phyloP scores from a whole-genome alignment of 2,113 vertebrate genomes.

The Progne subis region DNA sequence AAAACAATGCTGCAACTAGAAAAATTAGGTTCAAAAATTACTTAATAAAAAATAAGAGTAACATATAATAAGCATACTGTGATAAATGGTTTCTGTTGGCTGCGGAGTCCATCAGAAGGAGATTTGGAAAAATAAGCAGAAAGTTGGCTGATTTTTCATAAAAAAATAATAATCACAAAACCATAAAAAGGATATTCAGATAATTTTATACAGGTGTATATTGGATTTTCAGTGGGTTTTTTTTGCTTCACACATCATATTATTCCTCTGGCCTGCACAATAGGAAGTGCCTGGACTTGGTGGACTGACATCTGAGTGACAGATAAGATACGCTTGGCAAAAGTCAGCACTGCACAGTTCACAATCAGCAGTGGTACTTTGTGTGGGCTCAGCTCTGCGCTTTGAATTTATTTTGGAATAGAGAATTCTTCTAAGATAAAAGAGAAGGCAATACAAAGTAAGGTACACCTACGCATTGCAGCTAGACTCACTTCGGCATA shows the following conservation, averaged over 20 bases:
- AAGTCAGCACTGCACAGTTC: background rate
- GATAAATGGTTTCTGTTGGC: background rate
- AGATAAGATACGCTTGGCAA: slow-evolving; percentile 40
- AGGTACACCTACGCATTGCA: background rate
- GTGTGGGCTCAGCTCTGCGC: background rate
- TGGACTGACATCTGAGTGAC: slow-evolving; percentile 39
- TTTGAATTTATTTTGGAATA: background rate
- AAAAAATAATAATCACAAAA: background rate
- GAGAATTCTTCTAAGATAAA: background rate
- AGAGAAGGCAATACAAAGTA: background rate
- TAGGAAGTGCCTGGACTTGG: slow-evolving; percentile 22
- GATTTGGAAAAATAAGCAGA: background rate
- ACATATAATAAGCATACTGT: background rate
- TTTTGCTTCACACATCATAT: background rate
- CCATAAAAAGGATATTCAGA: background rate
- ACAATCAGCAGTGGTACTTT: background rate
- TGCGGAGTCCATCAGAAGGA: background rate
- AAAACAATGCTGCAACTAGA: slow-evolving; percentile 2
- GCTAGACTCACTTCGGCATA: background rate
- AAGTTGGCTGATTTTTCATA: background rate
- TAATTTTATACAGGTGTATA: background rate
- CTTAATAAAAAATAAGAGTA: background rate
- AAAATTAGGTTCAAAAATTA: slow-evolving; percentile 24
- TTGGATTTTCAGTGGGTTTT: background rate
- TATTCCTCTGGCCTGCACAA: background rate